Evolutionary conservation across 2,888 invertebrate species (phyloP), one percentile per base, ranked within the genome.

Genomic region (Pteria penguin): DNA sequence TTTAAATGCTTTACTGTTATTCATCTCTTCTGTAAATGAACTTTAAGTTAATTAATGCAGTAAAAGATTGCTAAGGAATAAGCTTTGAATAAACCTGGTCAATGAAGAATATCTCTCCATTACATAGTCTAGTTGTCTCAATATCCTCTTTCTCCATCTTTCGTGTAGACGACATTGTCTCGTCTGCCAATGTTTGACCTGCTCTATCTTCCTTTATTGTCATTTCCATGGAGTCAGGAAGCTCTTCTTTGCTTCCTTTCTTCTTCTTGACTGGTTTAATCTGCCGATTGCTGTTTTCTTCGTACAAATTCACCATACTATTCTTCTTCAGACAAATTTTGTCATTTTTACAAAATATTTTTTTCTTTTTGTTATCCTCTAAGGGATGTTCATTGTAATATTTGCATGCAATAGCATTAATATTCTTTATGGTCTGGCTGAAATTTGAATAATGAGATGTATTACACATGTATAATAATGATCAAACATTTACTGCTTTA

Each of bases 321-420:
- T 90, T 90, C 67, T 85, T 88, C 1, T 83, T 83, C 67, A 89
- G 83, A 76, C 90, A 89, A 62, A 90, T 83, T 76, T 90, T 90
- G 78, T 90, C 90, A 1, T 86, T 85, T 0, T 73, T 58, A 24
- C 72, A 76, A 60, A 90, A 90, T 52, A 83, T 79, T 2, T 65
- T 70, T 31, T 75, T 78, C 24, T 81, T 76, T 27, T 75, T 80
- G 55, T 31, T 22, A 4, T 82, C 76, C 57, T 62, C 77, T 14
- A 65, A 79, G 8, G 80, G 62, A 68, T 90, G 89, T 1, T 81
- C 58, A 68, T 85, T 86, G 83, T 90, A 90, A 27, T 82, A 79
- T 24, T 78, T 72, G 76, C 88, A 88, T 68, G 89, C 90, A 14
- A 88, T 67, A 62, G 89, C 88, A 77, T 90, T 90, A 62, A 90